Conservation (phyloP, 2,888 invertebrate species). For the Acholoe squamosa region DNA sequence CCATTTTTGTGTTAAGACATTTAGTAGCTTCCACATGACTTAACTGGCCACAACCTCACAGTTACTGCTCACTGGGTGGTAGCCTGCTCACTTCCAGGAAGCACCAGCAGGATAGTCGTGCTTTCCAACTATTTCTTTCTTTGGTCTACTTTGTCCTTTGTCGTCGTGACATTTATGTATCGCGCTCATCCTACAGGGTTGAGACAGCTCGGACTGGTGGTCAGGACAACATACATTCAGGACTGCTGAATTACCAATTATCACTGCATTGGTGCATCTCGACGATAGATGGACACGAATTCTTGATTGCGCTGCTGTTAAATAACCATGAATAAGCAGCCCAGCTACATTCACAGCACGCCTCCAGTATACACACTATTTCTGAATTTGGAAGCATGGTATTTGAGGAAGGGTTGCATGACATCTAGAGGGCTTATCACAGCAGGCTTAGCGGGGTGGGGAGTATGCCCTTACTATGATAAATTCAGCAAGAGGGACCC, state of each 20-base stretch:
- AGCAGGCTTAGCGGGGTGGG: neutral
- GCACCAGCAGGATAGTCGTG: neutral
- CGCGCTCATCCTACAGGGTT: no score
- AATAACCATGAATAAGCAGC: neutral
- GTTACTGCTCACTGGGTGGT: no score
- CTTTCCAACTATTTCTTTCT: no score
- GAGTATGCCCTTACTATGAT: neutral
- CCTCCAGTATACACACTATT: neutral
- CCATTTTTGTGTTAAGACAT: neutral
- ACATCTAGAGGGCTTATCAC: neutral
- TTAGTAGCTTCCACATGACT: neutral
- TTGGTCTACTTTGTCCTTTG: no score
- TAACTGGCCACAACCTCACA: slow-evolving; percentile 15
- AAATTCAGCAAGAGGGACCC: slow-evolving; percentile 29
- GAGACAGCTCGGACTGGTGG: no score
- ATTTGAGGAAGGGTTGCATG: neutral
- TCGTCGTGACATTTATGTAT: no score
- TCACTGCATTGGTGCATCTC: no score
- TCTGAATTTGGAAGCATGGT: neutral
- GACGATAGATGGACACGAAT: no score
- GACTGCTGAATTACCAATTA: no score
- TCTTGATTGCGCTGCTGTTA: neutral
- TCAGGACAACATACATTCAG: no score
- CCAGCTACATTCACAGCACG: neutral
- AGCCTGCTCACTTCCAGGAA: neutral